A percentile compares a stretch with the other conserved stretches of the same genome.
Conservation (phyloP, 2,797 vertebrate genomes). For the Lithobates pipiens region DNA sequence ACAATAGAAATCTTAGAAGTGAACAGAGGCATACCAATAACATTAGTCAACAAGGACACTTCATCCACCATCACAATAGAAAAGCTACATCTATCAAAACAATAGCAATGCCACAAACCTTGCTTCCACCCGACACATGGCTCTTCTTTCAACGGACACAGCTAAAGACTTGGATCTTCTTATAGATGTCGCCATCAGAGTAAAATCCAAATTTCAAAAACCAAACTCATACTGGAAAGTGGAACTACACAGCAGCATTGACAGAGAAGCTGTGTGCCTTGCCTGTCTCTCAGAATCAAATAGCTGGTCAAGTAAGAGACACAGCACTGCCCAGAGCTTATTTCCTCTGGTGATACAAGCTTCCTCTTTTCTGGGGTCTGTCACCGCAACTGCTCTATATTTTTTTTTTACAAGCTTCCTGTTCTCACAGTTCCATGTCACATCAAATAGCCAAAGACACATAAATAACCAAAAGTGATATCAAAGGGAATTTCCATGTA, state of each 20-base stretch:
- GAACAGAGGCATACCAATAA: neutral
- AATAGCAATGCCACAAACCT: constrained; percentile 65
- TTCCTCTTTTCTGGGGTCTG: constrained; percentile 67
- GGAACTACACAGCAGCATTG: too few species aligned
- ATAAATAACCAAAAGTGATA: neutral
- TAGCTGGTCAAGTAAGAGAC: constrained; percentile 60
- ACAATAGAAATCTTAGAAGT: neutral
- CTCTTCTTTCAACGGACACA: constrained; percentile 59
- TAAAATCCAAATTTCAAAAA: constrained; percentile 3
- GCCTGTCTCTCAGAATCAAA: neutral
- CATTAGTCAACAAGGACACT: neutral
- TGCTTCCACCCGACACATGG: constrained; percentile 65
- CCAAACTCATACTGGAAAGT: constrained; percentile 18
- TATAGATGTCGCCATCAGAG: constrained; percentile 67
- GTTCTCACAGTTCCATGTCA: constrained; percentile 45
- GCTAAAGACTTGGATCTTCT: constrained; percentile 61
- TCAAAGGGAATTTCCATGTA: constrained; percentile 10
- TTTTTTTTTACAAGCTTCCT: constrained; percentile 64
- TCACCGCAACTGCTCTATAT: constrained; percentile 54
- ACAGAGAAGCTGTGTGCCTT: neutral
- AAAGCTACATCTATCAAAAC: neutral
- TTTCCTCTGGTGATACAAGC: constrained; percentile 66
- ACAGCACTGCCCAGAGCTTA: constrained; percentile 65
- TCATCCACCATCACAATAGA: neutral
- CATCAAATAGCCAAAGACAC: neutral